phyloP scores from a whole-genome alignment of 2,888 invertebrate genomes.

The Aleiodes alternator region DNA sequence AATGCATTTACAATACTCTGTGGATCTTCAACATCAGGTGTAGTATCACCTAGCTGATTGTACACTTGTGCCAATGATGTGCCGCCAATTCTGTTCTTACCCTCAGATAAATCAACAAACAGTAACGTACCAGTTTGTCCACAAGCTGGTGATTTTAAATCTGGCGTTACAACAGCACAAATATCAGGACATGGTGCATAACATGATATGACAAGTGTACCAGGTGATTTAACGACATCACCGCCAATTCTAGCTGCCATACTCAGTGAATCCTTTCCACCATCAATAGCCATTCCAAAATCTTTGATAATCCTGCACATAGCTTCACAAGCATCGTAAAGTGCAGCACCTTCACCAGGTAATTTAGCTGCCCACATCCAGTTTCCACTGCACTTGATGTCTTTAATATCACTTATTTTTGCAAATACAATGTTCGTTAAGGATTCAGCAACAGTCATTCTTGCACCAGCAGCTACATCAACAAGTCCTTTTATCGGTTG shows the following conservation, averaged over 20 bases:
- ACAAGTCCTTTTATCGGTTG: conserved; percentile 96
- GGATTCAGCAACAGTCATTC: conserved; percentile 96
- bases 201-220: conserved; percentile 95
- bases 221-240: conserved; percentile 85
- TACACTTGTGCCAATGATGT: conserved; percentile 95
- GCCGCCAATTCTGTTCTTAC: conserved; percentile 89
- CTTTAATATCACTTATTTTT: conserved; percentile 79
- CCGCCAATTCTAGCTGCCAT: conserved; percentile 94
- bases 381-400: conserved; percentile 99
- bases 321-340: conserved; percentile 91
- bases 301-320: conserved; percentile 90
- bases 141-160: conserved; percentile 83
- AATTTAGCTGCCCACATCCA: conserved; percentile 99
- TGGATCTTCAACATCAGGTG: conserved; percentile 88
- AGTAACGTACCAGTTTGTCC: conserved; percentile 82
- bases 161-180: conserved; percentile 89
- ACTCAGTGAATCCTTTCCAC: conserved; percentile 97
- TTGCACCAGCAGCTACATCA: conserved; percentile 89
- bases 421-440: conserved; percentile 92
- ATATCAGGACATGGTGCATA: conserved; percentile 97
- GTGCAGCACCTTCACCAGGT: conserved; percentile 91
- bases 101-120: conserved; percentile 86
- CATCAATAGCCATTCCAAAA: conserved; percentile 94
- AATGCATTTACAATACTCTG: conserved; percentile 85
- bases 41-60: conserved; percentile 86